A percentile compares a stretch with the other conserved stretches of the same genome.
These are phyloP conservation scores for Lumbricus terrestris DNA, from an alignment of 2,888 invertebrate species.

Conservation along the genomic window DNA sequence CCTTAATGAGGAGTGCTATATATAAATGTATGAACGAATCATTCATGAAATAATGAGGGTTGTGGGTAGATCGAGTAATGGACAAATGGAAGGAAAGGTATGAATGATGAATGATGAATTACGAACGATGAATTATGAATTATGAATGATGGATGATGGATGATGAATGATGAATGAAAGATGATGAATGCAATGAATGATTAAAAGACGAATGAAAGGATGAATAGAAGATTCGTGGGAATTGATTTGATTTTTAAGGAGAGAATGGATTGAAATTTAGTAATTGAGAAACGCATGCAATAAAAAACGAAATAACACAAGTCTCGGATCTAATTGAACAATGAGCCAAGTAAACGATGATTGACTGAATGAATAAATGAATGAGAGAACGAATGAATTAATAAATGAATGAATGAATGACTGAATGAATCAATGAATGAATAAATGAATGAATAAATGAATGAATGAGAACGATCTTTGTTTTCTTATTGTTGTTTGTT, in stretches of 20 bases:
- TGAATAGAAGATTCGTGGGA: no score
- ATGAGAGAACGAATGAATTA: neutral
- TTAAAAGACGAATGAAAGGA: no score
- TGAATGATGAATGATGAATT: no score
- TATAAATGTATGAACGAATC: no score
- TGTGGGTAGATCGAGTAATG: neutral
- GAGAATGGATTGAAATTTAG: neutral
- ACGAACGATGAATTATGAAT: no score
- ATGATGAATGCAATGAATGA: no score
- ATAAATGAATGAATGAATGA: neutral
- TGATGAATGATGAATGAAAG: no score
- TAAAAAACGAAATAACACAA: neutral
- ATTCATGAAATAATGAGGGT: no score
- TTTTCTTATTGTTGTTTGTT: neutral
- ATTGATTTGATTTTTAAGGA: no score
- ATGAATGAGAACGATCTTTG: neutral
- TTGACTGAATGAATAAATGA: neutral
- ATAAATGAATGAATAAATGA: neutral
- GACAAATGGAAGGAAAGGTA: neutral
- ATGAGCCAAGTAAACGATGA: neutral
- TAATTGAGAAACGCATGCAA: no score
- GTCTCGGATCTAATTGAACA: neutral
- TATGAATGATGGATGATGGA: no score
- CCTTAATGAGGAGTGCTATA: no score
- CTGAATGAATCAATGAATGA: neutral